Evolutionary conservation across 2,888 invertebrate species (phyloP).

Genomic region (Chrysomela aeneicollis): DNA sequence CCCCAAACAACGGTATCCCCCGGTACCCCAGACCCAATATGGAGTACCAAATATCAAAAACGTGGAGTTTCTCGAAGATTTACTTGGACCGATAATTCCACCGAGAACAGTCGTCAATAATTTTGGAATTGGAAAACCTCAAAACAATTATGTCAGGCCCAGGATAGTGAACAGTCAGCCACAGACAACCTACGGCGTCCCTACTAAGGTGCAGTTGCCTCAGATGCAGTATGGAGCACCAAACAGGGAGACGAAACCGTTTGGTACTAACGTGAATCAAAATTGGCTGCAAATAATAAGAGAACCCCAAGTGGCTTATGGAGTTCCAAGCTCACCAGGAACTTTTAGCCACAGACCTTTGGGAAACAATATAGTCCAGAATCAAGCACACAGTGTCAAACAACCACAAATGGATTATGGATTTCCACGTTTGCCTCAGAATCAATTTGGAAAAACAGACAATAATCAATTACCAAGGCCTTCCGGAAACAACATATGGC

Average conservation of each 20-base stretch:
- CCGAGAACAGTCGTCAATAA: neutral
- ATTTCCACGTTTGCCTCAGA: neutral
- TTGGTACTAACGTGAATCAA: too few relatives aligned
- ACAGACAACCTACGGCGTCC: constrained; percentile 31
- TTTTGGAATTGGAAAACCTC: neutral
- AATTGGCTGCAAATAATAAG: too few relatives aligned
- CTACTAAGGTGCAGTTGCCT: constrained; percentile 15
- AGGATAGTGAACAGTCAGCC: constrained; percentile 2
- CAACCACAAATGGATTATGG: constrained; percentile 20
- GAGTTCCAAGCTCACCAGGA: too few relatives aligned
- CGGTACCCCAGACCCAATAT: constrained; percentile 27
- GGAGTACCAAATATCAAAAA: constrained; percentile 15
- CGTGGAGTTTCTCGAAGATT: neutral
- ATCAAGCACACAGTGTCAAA: neutral
- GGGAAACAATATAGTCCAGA: neutral
- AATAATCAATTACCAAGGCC: neutral
- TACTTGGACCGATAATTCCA: neutral
- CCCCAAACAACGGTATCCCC: constrained; percentile 4
- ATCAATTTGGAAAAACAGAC: too few relatives aligned
- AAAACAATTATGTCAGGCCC: neutral
- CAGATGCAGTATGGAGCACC: constrained; percentile 14
- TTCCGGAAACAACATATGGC: neutral
- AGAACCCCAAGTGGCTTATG: too few relatives aligned
- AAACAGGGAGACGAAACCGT: constrained; percentile 7
- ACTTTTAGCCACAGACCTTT: neutral